Evolutionary conservation across 2,113 vertebrate species (phyloP).

Genomic region (Hippoglossus stenolepis): DNA sequence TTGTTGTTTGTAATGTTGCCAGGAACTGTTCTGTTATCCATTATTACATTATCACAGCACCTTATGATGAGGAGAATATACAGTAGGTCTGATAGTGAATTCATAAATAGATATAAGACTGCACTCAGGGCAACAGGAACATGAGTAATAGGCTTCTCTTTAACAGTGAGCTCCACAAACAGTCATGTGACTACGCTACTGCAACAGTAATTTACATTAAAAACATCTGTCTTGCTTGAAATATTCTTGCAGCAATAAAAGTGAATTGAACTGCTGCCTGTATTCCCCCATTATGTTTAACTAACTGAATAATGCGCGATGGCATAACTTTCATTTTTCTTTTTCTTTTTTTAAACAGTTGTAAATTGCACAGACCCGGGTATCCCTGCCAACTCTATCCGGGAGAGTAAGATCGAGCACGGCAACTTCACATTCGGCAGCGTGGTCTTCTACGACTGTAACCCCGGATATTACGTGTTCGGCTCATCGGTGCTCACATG

Average conservation of each 20-base stretch:
- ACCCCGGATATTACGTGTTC: constrained; percentile 96
- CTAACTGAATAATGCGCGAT: constrained; percentile 32
- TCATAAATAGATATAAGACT: not conserved
- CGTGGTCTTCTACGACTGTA: constrained; percentile 97
- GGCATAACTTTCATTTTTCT: not conserved
- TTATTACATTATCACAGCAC: constrained; percentile 18
- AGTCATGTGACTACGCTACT: constrained; percentile 5
- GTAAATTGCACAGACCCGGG: constrained; percentile 97
- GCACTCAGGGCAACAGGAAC: not conserved
- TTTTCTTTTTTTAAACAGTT: constrained; percentile 78
- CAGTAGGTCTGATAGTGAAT: not conserved
- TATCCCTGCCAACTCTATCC: constrained; percentile 94
- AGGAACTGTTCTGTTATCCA: not conserved
- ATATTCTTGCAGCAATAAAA: constrained; percentile 31
- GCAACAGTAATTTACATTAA: constrained; percentile 19
- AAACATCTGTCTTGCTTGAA: constrained; percentile 31
- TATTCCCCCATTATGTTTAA: constrained; percentile 21
- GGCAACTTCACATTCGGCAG: constrained; percentile 98
- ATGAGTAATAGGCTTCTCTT: not conserved
- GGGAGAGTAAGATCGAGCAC: constrained; percentile 98
- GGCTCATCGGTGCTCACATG: constrained; percentile 96
- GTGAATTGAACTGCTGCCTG: constrained; percentile 31
- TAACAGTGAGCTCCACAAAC: constrained; percentile 8
- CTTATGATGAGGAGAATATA: constrained; percentile 13
- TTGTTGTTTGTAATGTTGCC: not conserved